These are phyloP conservation scores for Xanthia togata DNA, from an alignment of 2,888 invertebrate genomes.

Conservation along the genomic window DNA sequence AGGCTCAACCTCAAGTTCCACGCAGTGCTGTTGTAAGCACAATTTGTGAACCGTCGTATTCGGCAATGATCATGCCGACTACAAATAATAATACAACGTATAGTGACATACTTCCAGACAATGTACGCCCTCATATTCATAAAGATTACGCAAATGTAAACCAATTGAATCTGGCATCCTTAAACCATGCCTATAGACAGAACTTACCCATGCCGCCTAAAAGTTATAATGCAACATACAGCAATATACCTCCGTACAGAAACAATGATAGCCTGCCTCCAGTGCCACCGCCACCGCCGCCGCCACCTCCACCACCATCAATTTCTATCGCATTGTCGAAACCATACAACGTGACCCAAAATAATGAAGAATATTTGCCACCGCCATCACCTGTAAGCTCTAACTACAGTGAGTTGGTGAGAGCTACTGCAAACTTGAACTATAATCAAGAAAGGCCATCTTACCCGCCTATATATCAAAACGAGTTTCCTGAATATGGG, in stretches of 20 bases:
- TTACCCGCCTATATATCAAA: slow-evolving; percentile 93
- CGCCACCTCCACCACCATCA: slow-evolving; percentile 89
- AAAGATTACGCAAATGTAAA: slow-evolving; percentile 85
- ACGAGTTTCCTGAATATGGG: slow-evolving; percentile 85
- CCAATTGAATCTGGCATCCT: slow-evolving; percentile 71
- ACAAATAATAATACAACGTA: slow-evolving; percentile 80
- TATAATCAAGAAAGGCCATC: slow-evolving; percentile 89
- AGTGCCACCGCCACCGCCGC: slow-evolving; percentile 90
- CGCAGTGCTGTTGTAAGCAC: slow-evolving; percentile 93
- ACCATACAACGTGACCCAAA: slow-evolving; percentile 79
- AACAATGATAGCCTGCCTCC: slow-evolving; percentile 87
- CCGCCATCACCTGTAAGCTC: slow-evolving; percentile 97
- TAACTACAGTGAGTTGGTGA: slow-evolving; percentile 96
- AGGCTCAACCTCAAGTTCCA: slow-evolving; percentile 93
- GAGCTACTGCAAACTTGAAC: slow-evolving; percentile 93
- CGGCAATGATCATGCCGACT: slow-evolving; percentile 90
- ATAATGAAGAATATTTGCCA: slow-evolving; percentile 93
- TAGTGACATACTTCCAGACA: slow-evolving; percentile 72
- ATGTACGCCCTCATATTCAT: slow-evolving; percentile 67
- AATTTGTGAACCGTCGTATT: slow-evolving; percentile 93
- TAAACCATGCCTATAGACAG: slow-evolving; percentile 70
- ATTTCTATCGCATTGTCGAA: slow-evolving; percentile 65
- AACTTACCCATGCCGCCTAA: slow-evolving; percentile 71
- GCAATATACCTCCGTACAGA: slow-evolving; percentile 87
- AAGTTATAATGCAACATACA: slow-evolving; percentile 89